Percentiles rank a stretch among this genome's conserved stretches.
phyloP scores from a whole-genome alignment of 2,888 invertebrate genomes.

The Geophilus truncorum region DNA sequence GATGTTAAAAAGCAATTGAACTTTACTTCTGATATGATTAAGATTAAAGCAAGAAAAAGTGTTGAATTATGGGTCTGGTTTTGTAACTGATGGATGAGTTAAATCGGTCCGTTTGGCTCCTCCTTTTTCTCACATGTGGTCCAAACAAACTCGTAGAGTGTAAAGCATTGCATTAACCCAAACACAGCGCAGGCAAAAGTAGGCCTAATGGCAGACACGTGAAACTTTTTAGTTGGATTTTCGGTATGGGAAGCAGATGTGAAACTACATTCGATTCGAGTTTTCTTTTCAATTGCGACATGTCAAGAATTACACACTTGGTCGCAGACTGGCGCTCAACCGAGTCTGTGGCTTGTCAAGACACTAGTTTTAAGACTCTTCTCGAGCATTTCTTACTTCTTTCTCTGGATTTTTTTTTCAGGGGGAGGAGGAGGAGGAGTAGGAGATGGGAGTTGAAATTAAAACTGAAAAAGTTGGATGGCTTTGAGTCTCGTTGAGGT shows the following conservation, averaged over 20 bases:
- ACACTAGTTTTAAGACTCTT: neutral
- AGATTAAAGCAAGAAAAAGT: no score
- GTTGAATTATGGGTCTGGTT: neutral
- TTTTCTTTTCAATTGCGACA: neutral
- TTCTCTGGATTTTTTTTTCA: neutral
- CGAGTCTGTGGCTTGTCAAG: neutral
- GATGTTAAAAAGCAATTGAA: no score
- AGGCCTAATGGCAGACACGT: neutral
- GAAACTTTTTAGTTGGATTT: neutral
- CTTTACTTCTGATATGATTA: no score
- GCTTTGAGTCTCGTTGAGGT: neutral
- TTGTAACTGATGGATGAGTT: neutral
- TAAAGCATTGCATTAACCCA: neutral
- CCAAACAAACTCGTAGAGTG: neutral
- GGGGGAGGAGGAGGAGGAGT: no score
- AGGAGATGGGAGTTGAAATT: neutral
- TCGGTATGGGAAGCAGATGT: neutral
- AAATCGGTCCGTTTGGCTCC: neutral
- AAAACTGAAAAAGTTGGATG: neutral
- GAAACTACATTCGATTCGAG: neutral
- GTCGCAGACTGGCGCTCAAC: neutral
- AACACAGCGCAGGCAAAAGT: neutral
- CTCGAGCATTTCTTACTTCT: neutral
- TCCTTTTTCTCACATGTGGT: neutral
- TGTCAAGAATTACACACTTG: neutral